phyloP scores from a whole-genome alignment of 2,113 vertebrate genomes.

The Mesembrinibis cayennensis region DNA sequence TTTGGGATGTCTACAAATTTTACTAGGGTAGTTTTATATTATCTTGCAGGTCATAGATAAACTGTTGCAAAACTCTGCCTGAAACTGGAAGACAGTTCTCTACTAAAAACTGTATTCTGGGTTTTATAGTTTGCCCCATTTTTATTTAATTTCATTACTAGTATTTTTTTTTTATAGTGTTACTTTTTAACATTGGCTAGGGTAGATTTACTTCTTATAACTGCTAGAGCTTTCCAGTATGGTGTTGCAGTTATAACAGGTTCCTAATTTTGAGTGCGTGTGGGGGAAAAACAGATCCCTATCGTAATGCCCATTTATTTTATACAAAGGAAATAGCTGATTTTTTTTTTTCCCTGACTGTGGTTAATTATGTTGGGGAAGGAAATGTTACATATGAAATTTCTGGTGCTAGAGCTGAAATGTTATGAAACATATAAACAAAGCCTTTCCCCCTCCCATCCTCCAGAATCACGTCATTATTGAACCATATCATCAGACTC shows the following conservation, averaged over 20 bases:
- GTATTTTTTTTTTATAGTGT: not conserved
- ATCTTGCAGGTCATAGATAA: not conserved
- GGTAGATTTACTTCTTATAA: not conserved
- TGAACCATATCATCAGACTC: not conserved
- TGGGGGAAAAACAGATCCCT: not conserved
- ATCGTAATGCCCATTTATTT: not conserved
- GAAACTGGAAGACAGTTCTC: not conserved
- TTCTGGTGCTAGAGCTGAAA: not conserved
- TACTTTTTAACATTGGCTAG: not conserved
- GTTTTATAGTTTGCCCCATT: not conserved
- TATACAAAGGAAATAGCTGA: not conserved
- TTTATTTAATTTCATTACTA: not conserved
- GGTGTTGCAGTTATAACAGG: not conserved
- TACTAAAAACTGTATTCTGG: not conserved
- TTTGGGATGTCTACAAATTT: not conserved
- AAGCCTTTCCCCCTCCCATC: not conserved
- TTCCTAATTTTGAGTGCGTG: not conserved
- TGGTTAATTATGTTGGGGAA: not conserved
- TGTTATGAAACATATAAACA: not conserved
- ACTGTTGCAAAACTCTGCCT: not conserved
- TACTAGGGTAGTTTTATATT: not conserved
- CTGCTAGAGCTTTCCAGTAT: not conserved
- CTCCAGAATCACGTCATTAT: not conserved
- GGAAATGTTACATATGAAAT: not conserved
- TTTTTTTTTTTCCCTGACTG: not conserved